phyloP scores from a whole-genome alignment of 2,888 invertebrate species.

The Petrolisthes manimaculis region DNA sequence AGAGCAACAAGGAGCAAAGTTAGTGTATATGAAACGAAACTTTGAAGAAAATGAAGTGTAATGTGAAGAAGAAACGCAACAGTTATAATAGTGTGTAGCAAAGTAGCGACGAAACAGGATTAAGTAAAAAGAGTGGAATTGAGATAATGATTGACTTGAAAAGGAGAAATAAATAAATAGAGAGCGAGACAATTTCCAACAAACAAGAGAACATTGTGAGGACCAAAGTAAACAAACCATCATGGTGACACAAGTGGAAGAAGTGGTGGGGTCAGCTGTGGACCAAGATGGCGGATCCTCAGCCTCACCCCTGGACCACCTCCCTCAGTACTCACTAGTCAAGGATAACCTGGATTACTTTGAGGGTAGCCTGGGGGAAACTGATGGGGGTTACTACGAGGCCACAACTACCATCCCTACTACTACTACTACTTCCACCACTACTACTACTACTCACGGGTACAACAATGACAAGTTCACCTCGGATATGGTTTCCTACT shows the following conservation, averaged over 20 bases:
- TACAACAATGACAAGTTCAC: slow-evolving; percentile 11
- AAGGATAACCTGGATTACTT: slow-evolving; percentile 52
- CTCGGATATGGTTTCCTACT: neutral
- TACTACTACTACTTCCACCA: slow-evolving; percentile 7
- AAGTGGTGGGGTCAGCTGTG: slow-evolving; percentile 10
- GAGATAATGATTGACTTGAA: neutral
- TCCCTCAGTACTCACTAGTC: slow-evolving; percentile 45
- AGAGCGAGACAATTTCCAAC: neutral
- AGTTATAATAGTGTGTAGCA: neutral
- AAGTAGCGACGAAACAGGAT: neutral
- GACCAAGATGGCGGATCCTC: slow-evolving; percentile 35
- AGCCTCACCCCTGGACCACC: slow-evolving; percentile 46
- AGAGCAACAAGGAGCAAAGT: neutral
- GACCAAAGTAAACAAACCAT: neutral
- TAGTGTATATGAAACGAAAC: neutral
- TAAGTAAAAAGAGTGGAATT: neutral
- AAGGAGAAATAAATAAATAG: neutral
- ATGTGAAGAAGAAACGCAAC: neutral
- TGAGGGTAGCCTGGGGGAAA: slow-evolving; percentile 27
- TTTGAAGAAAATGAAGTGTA: neutral
- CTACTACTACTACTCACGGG: neutral
- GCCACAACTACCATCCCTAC: slow-evolving; percentile 16
- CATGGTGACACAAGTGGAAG: slow-evolving; percentile 49
- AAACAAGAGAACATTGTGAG: neutral
- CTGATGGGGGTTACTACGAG: slow-evolving; percentile 44